phyloP scores from a whole-genome alignment of 2,797 vertebrate species.

The Simalia tracyae region DNA sequence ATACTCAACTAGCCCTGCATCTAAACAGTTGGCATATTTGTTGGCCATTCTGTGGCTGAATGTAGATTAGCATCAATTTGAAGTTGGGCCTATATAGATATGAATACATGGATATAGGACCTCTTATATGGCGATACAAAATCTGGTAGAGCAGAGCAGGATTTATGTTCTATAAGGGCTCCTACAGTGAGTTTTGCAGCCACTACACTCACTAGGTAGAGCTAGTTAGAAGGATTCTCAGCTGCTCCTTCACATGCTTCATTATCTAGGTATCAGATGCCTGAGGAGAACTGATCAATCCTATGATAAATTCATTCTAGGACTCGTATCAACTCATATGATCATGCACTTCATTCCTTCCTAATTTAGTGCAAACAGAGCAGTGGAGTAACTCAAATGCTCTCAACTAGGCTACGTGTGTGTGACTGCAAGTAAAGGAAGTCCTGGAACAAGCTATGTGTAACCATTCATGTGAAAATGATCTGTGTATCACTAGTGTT shows the following conservation, averaged over 20 bases:
- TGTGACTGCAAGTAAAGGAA: constrained; percentile 19
- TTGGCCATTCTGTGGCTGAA: too few species aligned
- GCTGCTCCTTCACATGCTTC: neutral
- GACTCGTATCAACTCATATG: neutral
- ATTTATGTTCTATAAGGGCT: too few species aligned
- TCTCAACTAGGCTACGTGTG: constrained; percentile 29
- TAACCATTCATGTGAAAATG: neutral
- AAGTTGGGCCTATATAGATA: too few species aligned
- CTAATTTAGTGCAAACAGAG: neutral
- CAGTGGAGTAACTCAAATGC: neutral
- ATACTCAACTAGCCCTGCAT: too few species aligned
- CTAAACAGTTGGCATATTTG: too few species aligned
- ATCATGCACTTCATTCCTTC: neutral
- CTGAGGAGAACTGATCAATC: neutral
- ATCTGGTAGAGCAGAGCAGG: too few species aligned
- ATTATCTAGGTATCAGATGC: neutral
- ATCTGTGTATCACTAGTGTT: neutral
- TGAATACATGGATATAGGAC: too few species aligned
- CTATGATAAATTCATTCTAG: neutral
- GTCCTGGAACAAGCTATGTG: neutral
- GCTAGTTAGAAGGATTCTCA: neutral
- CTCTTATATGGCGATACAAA: too few species aligned
- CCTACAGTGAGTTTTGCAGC: neutral
- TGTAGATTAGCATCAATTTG: too few species aligned
- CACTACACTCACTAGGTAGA: neutral